Evolutionary conservation across 1,140 invertebrate genomes (phyloP), one percentile per base, ranked within the genome.

Genomic region (Diorhabda carinulata): DNA sequence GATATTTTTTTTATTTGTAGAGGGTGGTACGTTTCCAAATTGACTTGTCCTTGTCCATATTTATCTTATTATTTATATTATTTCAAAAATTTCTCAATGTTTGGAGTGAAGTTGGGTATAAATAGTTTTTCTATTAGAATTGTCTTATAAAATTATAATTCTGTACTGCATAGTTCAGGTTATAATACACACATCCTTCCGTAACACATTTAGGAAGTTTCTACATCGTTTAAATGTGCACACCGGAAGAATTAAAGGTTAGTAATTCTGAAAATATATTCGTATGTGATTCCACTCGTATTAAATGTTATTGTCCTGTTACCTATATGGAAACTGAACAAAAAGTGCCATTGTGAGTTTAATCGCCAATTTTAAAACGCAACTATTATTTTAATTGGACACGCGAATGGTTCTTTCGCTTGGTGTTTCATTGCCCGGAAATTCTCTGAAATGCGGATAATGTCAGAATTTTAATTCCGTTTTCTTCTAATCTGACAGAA

Each of bases 231-330:
- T 70, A 64, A 72, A 84, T 84, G 83, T 84, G 83, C 73, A 82
- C 82, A 44, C 82, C 83, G 44, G 79, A 82, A 68, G 82, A 84
- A 72, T 72, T 82, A 43, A 80, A 84, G 82, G 83, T 84, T 25
- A 9, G 58, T 60, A 25, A 60, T 52, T 52, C 47, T 43, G 42
- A 8, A 61, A n/a, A 43, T 41, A 61, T 61, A 41, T 43, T 4
- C 25, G 8, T 41, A 59, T 6, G 10, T 59, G 47, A 52, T 25
- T 25, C 25, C 25, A 25, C 25, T 25, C 25, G 25, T 25, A 25
- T 25, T 25, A 25, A 25, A 25, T 25, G 25, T 25, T 25, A 25
- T 25, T 25, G 25, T 25, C 25, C 25, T 25, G 25, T 25, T 25
- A 25, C 25, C 25, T 25, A 25, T 25, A 25, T 25, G 25, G 25